These are phyloP conservation scores for Hirtodrosophila alboralis DNA, from an alignment of 2,888 invertebrate species.

Conservation along the genomic window DNA sequence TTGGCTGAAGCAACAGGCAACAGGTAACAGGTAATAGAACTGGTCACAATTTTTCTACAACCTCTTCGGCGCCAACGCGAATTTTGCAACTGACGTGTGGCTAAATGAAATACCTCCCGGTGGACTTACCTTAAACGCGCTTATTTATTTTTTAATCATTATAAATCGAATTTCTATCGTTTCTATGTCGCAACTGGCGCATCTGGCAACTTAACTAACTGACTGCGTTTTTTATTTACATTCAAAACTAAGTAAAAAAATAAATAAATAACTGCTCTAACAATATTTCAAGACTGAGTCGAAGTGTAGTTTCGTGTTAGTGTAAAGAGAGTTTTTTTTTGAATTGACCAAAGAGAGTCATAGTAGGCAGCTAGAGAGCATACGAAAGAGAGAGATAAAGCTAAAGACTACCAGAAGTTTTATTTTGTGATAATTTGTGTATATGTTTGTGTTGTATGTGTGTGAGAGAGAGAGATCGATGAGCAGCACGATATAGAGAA, in stretches of 20 bases:
- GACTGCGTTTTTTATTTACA: conserved; percentile 4
- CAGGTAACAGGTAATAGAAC: conserved; percentile 9
- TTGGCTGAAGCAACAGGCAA: conserved; percentile 26
- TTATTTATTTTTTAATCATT: conserved; percentile 38
- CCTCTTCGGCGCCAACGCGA: conserved; percentile 13
- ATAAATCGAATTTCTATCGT: conserved; percentile 67
- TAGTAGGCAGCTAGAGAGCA: conserved; percentile 29
- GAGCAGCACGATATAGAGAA: conserved; percentile 27
- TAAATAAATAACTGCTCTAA: conserved; percentile 51
- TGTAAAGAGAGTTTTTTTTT: conserved; percentile 36
- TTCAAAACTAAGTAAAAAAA: conserved; percentile 15
- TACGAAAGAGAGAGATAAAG: conserved; percentile 25
- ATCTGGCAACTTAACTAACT: conserved; percentile 41
- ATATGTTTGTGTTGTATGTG: conserved; percentile 43
- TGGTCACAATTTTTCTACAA: conserved; percentile 26
- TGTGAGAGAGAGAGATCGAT: conserved; percentile 36
- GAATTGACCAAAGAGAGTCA: conserved; percentile 27
- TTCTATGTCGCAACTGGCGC: conserved; percentile 60
- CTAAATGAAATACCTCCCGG: conserved; percentile 56
- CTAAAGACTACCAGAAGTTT: conserved; percentile 32
- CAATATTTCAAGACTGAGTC: conserved; percentile 66
- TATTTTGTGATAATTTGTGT: conserved; percentile 17
- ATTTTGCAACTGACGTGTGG: conserved; percentile 36
- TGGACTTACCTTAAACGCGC: conserved; percentile 62
- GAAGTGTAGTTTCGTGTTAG: conserved; percentile 64